Base-by-base conservation (phyloP, 2,888 invertebrate species). In the Nymphalis c-album region DNA sequence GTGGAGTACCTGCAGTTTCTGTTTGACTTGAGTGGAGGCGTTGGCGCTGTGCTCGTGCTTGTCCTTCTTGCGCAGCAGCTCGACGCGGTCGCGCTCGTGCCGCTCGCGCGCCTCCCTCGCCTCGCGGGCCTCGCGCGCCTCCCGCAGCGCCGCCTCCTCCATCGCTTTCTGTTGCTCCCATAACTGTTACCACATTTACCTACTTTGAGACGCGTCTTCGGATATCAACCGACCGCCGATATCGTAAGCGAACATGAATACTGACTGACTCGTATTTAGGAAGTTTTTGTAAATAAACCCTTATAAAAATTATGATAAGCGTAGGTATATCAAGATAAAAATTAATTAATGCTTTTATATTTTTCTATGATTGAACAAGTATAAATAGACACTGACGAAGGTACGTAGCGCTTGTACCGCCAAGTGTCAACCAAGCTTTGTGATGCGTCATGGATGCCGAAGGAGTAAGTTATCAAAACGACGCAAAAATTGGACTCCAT, bases 1-100 rank as follows among this genome's bases (percentile, higher is more conserved):
- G n/a, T n/a, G n/a, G n/a, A n/a, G n/a, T n/a, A 65, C 65, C 65
- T 65, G 60, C 35, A 65, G n/a, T 82, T 97, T 97, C 92, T 98
- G 98, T 88, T 98, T 99, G 82, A 99, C 99, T 91, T 98, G 98
- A 26, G 97, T 96, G 74, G 98, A 98, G 74, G 99, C 98, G 81
- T 98, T 96, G 67, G 98, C 98, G 91, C 98, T 98, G 92, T 98
- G 97, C 86, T 98, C 98, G 84, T 97, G 96, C 87, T 98, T 98
- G 88, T 98, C 97, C 87, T 98, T 98, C 91, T 98, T 97, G 82
- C 97, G 95, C 79, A 98, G 93, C 75, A 96, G 96, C 81, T 98
- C 97, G 75, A 97, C 93, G 78, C 96, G 94, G 79, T 97, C 97
- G 72, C 97, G 94, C 86, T 97, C 97, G 79, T 95, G 93, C 69